A percentile compares a stretch with the other conserved stretches of the same genome.
Conservation (phyloP, 2,888 invertebrate species). For the Nephrocerus scutellatus region DNA sequence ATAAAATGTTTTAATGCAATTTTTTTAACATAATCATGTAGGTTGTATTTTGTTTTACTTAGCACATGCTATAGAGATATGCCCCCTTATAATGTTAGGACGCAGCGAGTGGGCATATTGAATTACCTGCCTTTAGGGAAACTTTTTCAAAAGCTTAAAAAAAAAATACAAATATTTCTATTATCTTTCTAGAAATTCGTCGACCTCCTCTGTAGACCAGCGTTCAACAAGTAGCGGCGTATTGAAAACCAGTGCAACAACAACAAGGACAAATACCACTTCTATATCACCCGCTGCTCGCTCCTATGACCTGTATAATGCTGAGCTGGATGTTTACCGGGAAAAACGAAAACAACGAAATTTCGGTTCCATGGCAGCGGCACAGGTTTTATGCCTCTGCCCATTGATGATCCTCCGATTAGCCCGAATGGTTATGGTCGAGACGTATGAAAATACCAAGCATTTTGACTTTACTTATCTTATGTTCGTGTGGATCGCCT, state of each 20-base stretch:
- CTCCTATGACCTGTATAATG: constrained; percentile 51
- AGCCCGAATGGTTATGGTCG: constrained; percentile 57
- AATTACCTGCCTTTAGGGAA: too few relatives aligned
- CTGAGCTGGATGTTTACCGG: constrained; percentile 53
- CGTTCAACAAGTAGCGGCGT: constrained; percentile 34
- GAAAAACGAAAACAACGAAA: constrained; percentile 64
- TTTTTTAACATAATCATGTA: too few relatives aligned
- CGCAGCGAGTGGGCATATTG: too few relatives aligned
- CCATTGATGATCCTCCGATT: constrained; percentile 60
- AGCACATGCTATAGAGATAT: too few relatives aligned
- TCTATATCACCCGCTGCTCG: constrained; percentile 24
- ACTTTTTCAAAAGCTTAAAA: too few relatives aligned
- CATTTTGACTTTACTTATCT: constrained; percentile 63
- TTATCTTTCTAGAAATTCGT: constrained; percentile 35
- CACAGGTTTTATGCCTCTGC: constrained; percentile 60
- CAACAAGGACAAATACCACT: constrained; percentile 21
- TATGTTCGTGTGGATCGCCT: constrained; percentile 64
- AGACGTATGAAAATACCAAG: constrained; percentile 61
- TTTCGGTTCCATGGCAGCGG: constrained; percentile 58
- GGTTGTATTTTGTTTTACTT: too few relatives aligned
- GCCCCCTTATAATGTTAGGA: too few relatives aligned
- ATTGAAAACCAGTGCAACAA: constrained; percentile 17
- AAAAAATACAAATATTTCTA: constrained; percentile 1
- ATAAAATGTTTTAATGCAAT: too few relatives aligned
- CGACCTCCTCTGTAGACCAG: constrained; percentile 35